A percentile compares a stretch with the other conserved stretches of the same genome.
These are phyloP conservation scores for Pan troglodytes DNA, from an alignment of 2,113 vertebrate species.

Conservation along the genomic window DNA sequence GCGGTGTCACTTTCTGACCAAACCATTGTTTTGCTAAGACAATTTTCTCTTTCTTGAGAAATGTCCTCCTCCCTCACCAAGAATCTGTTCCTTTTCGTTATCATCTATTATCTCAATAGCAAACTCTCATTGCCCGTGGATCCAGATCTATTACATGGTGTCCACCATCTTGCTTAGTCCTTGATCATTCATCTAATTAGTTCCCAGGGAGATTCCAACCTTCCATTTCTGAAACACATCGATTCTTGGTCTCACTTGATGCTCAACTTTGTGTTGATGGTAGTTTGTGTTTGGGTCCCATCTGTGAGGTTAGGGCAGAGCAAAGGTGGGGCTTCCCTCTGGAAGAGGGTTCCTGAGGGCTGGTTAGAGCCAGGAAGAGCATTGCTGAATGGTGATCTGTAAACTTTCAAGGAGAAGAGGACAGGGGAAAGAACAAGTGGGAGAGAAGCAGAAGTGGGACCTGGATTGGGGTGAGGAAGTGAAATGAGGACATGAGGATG, in stretches of 20 bases:
- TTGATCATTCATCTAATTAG: background rate
- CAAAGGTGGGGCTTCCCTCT: too few relatives aligned
- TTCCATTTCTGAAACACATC: background rate
- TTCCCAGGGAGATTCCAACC: background rate
- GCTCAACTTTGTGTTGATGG: rapidly evolving
- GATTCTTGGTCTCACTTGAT: background rate
- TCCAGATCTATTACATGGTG: rapidly evolving
- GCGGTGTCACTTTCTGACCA: background rate
- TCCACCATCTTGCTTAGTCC: background rate
- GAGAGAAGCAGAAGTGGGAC: background rate
- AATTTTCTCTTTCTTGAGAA: background rate
- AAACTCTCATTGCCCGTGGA: too few relatives aligned
- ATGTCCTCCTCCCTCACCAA: background rate
- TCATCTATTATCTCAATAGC: background rate
- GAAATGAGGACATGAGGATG: background rate
- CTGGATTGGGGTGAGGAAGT: background rate
- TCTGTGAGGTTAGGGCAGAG: background rate
- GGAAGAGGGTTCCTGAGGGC: background rate
- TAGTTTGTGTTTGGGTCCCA: background rate
- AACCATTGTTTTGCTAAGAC: background rate
- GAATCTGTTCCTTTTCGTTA: background rate
- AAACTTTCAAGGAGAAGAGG: background rate
- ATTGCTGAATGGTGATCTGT: rapidly evolving
- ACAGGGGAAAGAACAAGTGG: background rate
- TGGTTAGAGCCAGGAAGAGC: rapidly evolving